phyloP scores from a whole-genome alignment of 2,888 invertebrate genomes.

The Clostera curtula region DNA sequence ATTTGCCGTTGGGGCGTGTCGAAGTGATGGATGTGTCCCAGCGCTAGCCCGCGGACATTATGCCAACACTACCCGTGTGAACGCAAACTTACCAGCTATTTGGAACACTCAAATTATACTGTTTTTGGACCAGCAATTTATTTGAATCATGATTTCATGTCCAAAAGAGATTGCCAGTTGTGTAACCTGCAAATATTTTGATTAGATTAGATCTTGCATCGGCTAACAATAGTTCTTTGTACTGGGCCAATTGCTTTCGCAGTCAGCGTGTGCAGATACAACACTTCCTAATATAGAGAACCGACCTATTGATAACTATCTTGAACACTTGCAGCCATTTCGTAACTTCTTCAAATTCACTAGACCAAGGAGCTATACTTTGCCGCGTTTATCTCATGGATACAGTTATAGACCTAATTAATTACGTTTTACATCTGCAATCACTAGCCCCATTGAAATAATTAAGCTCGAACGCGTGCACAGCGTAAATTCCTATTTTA shows the following conservation, averaged over 20 bases:
- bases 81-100: slow-evolving; percentile 22
- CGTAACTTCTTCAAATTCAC: background rate
- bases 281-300: background rate
- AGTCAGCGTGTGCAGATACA: background rate
- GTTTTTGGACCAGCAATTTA: slow-evolving; percentile 33
- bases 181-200: slow-evolving; percentile 23
- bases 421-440: slow-evolving; percentile 16
- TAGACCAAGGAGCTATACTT: no score
- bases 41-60: slow-evolving; percentile 12
- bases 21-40: slow-evolving; percentile 26
- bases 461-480: slow-evolving; percentile 22
- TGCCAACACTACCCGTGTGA: slow-evolving; percentile 29
- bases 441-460: slow-evolving; percentile 21
- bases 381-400: no score
- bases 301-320: no score
- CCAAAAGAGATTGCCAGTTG: slow-evolving; percentile 21
- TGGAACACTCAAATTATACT: slow-evolving; percentile 34
- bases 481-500: slow-evolving; percentile 21
- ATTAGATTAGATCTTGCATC: slow-evolving; percentile 14
- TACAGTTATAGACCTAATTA: no score
- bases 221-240: slow-evolving; percentile 3
- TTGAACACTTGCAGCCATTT: no score
- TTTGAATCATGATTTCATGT: slow-evolving; percentile 30
- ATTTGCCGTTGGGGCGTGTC: slow-evolving; percentile 12
- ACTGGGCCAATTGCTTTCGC: slow-evolving; percentile 7